Evolutionary conservation across 2,797 vertebrate genomes (phyloP).

Genomic region (Zonotrichia albicollis): DNA sequence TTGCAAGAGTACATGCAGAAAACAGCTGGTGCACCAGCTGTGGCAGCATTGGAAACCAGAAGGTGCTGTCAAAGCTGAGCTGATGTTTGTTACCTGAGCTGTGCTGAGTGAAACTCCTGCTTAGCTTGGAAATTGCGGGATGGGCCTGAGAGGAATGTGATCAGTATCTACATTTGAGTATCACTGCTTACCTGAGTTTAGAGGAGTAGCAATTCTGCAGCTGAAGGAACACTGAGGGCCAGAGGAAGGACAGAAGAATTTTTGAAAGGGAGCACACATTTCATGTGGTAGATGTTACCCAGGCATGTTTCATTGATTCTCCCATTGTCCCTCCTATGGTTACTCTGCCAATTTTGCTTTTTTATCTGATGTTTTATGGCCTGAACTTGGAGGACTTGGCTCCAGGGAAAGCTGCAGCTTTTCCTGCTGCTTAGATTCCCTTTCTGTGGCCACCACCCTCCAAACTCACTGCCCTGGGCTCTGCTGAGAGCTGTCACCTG

Average conservation of each 20-base stretch:
- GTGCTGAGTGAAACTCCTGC: not conserved
- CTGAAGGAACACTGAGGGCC: not conserved
- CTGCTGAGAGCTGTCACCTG: not conserved
- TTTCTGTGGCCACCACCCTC: not conserved
- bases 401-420: not conserved
- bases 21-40: conserved; percentile 28
- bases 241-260: not conserved
- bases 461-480: fast-evolving
- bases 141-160: not conserved
- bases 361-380: not conserved
- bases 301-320: not conserved
- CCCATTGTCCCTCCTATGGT: not conserved
- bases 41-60: not conserved
- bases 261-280: not conserved
- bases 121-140: not conserved
- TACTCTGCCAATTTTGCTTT: not conserved
- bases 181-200: not conserved
- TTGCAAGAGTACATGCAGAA: not conserved
- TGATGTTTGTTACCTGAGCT: not conserved
- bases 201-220: not conserved
- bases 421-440: not conserved
- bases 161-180: not conserved
- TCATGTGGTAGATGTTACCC: not conserved
- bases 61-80: conserved; percentile 9
- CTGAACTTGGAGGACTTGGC: not conserved